phyloP scores from a whole-genome alignment of 1,140 invertebrate species.

The Macrobrachium nipponense region DNA sequence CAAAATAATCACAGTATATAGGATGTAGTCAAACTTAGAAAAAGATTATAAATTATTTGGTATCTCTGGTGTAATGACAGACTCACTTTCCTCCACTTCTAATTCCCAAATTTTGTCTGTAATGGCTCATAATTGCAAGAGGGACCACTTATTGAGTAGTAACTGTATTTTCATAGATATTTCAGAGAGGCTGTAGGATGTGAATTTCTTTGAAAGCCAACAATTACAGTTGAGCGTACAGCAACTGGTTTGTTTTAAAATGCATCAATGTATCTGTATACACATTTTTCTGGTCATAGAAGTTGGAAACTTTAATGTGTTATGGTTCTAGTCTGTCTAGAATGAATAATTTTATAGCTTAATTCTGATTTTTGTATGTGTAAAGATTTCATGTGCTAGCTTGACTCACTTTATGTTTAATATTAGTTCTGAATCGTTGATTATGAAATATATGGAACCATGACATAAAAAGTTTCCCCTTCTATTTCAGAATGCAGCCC shows the following conservation, averaged over 20 bases:
- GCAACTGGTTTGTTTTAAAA: neutral
- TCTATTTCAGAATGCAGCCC: slow-evolving; percentile 22
- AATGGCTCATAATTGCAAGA: no score
- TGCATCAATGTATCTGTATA: neutral
- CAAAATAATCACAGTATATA: no score
- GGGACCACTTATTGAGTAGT: no score
- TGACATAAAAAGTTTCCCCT: slow-evolving; percentile 39
- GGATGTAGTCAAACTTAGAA: no score
- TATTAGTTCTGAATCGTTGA: no score
- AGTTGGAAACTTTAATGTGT: slow-evolving; percentile 25
- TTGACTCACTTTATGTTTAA: no score
- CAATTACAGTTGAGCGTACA: no score
- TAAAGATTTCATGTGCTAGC: neutral
- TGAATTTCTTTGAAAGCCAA: neutral
- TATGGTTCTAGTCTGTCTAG: slow-evolving; percentile 28
- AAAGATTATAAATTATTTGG: no score
- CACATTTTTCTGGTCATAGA: neutral
- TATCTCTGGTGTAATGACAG: no score
- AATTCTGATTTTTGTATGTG: neutral
- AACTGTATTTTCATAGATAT: neutral
- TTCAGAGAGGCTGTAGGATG: no score
- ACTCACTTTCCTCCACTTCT: no score
- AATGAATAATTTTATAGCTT: neutral
- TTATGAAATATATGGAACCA: neutral
- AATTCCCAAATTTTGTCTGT: no score